Percentiles rank a stretch among this genome's conserved stretches.
These are phyloP conservation scores for Ariopsis seemanni DNA, from an alignment of 2,113 vertebrate genomes.

Conservation along the genomic window DNA sequence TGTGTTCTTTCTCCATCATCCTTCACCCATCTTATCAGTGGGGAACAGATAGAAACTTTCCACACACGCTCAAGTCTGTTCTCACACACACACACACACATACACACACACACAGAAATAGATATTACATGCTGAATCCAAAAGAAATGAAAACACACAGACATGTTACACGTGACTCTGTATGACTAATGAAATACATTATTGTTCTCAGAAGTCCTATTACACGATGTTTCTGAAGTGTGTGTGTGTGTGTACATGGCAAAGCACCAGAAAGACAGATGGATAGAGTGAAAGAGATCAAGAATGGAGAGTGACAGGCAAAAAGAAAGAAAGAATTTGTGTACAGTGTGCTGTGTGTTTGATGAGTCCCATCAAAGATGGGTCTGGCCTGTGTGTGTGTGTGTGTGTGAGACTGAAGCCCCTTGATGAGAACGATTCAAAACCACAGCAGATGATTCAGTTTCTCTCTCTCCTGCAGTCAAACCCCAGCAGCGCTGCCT, in stretches of 20 bases:
- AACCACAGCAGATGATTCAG: slow-evolving; percentile 37
- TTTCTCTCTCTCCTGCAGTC: slow-evolving; percentile 36
- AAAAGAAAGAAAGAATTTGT: background rate
- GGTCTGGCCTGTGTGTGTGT: background rate
- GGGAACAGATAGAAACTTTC: slow-evolving; percentile 82
- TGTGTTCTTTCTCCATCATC: slow-evolving; percentile 71
- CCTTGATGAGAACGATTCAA: slow-evolving; percentile 28
- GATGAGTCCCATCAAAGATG: slow-evolving; percentile 17
- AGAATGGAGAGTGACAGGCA: background rate
- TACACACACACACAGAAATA: slow-evolving; percentile 36
- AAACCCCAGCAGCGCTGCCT: slow-evolving; percentile 22
- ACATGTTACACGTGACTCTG: background rate
- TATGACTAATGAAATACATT: slow-evolving; percentile 4
- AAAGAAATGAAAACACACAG: background rate
- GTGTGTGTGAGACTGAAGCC: slow-evolving; percentile 9
- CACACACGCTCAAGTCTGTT: slow-evolving; percentile 71
- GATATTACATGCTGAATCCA: background rate
- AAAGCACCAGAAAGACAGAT: background rate
- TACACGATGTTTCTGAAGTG: background rate
- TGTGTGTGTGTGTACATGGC: background rate
- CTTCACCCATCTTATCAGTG: slow-evolving; percentile 79
- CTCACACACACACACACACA: slow-evolving; percentile 65
- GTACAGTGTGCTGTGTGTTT: slow-evolving; percentile 3
- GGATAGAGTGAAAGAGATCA: background rate
- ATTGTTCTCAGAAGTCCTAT: background rate